Base-by-base conservation (phyloP, 2,797 vertebrate species). In the Peromyscus eremicus region DNA sequence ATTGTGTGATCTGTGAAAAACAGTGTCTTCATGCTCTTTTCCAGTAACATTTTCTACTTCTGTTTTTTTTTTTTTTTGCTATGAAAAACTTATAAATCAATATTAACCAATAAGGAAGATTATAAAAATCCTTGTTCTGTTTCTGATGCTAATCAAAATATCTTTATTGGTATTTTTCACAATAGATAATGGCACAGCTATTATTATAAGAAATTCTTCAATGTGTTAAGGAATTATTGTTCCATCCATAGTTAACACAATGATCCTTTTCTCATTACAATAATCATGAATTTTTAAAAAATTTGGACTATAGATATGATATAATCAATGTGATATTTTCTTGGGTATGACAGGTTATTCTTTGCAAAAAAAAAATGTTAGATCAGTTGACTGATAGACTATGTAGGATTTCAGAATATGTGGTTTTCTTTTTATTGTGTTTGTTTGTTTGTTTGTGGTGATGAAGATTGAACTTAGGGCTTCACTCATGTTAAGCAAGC, bases 1-100 rank as follows among this genome's bases (percentile, higher is more conserved):
- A 90, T 84, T 12, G 37, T 81, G 89, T 46, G 27, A 62, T 79
- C 46, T 94, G 34, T 23, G 76, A 93, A 84, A 87, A 94, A 88
- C 68, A 49, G 64, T 83, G 91, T 70, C 73, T 97, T 77, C 70
- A 40, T 95, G 85, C 17, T 79, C 57, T 82, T 95, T 96, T 92
- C 81, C 27, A 43, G 68, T 85, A 89, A 70, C n/a, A 70, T 8
- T 6, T 70, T 16, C 21, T 79, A 64, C 70, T 95, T 96, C 70
- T 93, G 55, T 5, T 95, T 93, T 87, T 95, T 71, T 95, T 71
- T 97, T 87, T 95, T 71, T 95, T 71, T 97, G n/a, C 87, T 83
- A 5, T 71, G 29, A 52, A 93, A 83, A 77, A 71, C 34, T 92
- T 91, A 37, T 17, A 82, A 95, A 94, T 91, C 75, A 96, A 84